Conservation (phyloP, 2,888 invertebrate species). For the Anagyrus pseudococci region DNA sequence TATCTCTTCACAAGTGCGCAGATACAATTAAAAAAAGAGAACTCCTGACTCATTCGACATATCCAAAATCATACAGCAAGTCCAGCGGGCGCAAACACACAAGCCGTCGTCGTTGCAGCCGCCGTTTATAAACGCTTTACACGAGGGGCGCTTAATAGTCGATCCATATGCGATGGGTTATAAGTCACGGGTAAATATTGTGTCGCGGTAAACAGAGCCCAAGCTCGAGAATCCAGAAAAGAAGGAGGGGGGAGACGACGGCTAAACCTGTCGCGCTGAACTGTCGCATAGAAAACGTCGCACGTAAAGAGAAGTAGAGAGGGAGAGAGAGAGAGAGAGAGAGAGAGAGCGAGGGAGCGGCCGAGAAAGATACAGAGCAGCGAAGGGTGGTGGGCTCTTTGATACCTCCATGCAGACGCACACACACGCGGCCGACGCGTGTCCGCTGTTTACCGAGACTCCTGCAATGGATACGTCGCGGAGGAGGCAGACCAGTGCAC, state of each 20-base stretch:
- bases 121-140: slow-evolving; percentile 49
- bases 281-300: no score
- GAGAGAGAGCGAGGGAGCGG: background rate
- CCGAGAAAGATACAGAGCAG: background rate
- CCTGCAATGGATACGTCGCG: background rate
- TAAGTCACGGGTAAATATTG: slow-evolving; percentile 57
- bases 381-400: no score
- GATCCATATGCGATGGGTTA: slow-evolving; percentile 45
- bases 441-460: background rate
- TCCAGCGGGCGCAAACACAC: background rate
- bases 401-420: slow-evolving; percentile 35
- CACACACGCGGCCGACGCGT: slow-evolving; percentile 5
- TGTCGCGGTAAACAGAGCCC: slow-evolving; percentile 51
- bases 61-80: no score
- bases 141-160: slow-evolving; percentile 56
- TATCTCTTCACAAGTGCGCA: no score
- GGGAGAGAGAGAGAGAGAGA: background rate
- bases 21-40: no score
- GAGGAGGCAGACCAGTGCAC: background rate
- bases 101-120: no score
- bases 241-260: no score
- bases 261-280: no score
- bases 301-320: no score
- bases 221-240: background rate
- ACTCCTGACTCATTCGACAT: no score